A percentile compares a stretch with the other conserved stretches of the same genome.
Evolutionary conservation across 2,888 invertebrate species (phyloP).

Genomic region (Pheosia tremula): DNA sequence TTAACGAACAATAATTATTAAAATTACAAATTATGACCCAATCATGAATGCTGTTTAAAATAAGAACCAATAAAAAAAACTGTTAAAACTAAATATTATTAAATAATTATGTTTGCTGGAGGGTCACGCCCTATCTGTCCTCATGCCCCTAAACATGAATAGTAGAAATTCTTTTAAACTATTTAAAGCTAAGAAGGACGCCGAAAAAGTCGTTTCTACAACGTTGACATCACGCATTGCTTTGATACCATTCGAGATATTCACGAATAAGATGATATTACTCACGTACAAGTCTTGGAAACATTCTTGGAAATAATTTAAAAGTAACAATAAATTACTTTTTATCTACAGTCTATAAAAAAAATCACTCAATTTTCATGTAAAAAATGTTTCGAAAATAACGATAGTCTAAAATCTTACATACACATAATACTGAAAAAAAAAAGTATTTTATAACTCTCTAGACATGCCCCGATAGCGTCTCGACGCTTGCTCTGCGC

Average conservation of each 20-base stretch:
- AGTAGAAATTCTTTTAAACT: conserved; percentile 55
- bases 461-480: conserved; percentile 63
- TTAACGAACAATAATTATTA: background rate
- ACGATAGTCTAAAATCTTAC: conserved; percentile 75
- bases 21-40: background rate
- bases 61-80: background rate
- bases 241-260: conserved; percentile 50
- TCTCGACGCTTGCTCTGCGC: conserved; percentile 55
- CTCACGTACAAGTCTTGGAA: conserved; percentile 65
- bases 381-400: conserved; percentile 69
- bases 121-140: background rate
- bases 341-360: conserved; percentile 75
- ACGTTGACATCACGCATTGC: conserved; percentile 58
- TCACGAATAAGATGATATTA: conserved; percentile 46
- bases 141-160: conserved; percentile 19
- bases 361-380: conserved; percentile 72
- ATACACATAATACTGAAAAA: conserved; percentile 82
- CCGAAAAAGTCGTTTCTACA: conserved; percentile 61
- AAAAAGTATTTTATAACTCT: conserved; percentile 69
- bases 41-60: background rate
- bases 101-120: background rate
- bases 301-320: conserved; percentile 77
- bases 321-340: conserved; percentile 82
- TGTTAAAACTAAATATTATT: conserved; percentile 3
- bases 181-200: conserved; percentile 82